Conservation (phyloP, 2,888 invertebrate genomes). For the Seira sanloemensis region DNA sequence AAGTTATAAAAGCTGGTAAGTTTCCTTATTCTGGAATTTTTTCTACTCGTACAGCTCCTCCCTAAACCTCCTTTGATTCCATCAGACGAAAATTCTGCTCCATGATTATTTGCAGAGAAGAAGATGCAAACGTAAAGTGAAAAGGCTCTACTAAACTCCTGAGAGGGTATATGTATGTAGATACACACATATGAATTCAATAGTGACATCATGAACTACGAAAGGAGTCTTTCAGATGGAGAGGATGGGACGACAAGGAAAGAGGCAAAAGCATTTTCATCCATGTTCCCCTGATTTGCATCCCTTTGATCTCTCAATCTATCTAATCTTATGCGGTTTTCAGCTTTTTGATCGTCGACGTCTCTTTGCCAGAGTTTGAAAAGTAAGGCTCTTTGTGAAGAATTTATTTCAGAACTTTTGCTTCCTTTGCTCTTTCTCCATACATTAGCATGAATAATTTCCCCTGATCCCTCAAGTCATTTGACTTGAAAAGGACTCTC, state of each 20-base stretch:
- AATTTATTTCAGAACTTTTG: too few species aligned
- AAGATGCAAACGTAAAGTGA: conserved; percentile 1
- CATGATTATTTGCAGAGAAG: too few species aligned
- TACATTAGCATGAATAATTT: too few species aligned
- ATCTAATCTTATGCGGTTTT: conserved; percentile 73
- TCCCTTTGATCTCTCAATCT: conserved; percentile 72
- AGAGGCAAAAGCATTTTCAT: conserved; percentile 23
- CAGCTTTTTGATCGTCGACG: conserved; percentile 64
- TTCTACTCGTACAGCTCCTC: conserved; percentile 7
- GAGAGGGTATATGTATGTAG: background rate
- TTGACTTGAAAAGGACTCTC: too few species aligned
- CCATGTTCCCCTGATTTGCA: conserved; percentile 71
- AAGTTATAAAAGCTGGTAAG: conserved; percentile 44
- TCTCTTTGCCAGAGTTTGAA: too few species aligned
- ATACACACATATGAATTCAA: too few species aligned
- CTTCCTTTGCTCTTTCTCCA: conserved; percentile 23
- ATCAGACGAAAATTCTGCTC: too few species aligned
- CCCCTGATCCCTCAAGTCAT: conserved; percentile 20
- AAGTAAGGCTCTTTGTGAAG: too few species aligned
- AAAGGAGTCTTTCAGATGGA: too few species aligned
- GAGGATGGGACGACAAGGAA: background rate
- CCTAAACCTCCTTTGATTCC: conserved; percentile 29
- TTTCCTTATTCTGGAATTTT: conserved; percentile 17
- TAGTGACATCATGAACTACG: too few species aligned
- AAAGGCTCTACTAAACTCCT: background rate